Evolutionary conservation across 2,888 invertebrate species (phyloP).

Genomic region (Clusia tigrina): DNA sequence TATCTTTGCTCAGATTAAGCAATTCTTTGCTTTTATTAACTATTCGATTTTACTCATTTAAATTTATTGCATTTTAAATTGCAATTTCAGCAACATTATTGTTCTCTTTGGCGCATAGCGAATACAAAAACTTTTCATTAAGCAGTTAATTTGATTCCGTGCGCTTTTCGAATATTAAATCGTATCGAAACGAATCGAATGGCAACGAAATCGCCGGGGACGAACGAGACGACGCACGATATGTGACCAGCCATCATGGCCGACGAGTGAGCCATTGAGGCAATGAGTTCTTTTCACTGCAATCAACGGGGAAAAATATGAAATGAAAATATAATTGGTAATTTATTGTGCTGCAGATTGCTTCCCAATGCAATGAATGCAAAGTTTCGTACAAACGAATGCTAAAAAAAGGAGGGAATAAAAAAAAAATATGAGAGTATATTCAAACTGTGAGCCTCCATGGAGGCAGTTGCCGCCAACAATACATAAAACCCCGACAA

Average conservation of each 20-base stretch:
- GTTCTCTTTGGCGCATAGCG: too few species aligned
- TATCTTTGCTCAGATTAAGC: neutral
- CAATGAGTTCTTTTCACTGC: constrained; percentile 15
- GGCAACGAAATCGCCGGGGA: constrained; percentile 25
- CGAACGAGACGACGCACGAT: constrained; percentile 1
- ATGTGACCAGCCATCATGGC: neutral
- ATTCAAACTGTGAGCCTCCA: neutral
- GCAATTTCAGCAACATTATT: constrained; percentile 24
- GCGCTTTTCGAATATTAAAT: constrained; percentile 34
- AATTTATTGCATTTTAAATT: constrained; percentile 38
- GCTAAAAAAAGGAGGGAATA: neutral
- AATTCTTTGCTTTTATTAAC: neutral
- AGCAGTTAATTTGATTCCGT: constrained; percentile 43
- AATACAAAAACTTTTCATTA: constrained; percentile 35
- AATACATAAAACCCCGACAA: constrained; percentile 7
- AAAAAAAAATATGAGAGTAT: neutral
- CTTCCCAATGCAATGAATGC: neutral
- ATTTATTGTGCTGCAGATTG: constrained; percentile 44
- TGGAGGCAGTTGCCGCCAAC: neutral
- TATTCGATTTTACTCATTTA: constrained; percentile 30
- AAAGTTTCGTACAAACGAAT: neutral
- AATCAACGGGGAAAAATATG: constrained; percentile 46
- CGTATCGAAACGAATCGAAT: constrained; percentile 17
- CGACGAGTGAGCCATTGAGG: neutral
- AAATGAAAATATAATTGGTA: constrained; percentile 56